Conservation (phyloP, 2,113 vertebrate species). For the Gadus chalcogrammus region DNA sequence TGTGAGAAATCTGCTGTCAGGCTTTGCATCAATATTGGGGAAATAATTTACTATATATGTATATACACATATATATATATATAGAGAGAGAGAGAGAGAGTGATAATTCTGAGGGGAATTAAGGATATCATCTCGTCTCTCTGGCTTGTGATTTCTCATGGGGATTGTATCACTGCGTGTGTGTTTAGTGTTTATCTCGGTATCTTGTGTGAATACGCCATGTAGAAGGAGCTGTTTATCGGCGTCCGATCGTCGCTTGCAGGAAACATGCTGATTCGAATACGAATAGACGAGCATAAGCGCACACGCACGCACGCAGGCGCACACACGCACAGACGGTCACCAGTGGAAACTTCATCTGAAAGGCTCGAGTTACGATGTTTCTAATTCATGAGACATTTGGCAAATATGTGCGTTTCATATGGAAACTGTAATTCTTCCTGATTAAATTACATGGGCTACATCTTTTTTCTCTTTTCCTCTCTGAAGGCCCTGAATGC, state of each 20-base stretch:
- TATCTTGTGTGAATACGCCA: slow-evolving; percentile 57
- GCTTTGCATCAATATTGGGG: no score
- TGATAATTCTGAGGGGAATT: no score
- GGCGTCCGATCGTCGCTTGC: slow-evolving; percentile 49
- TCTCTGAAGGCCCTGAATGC: slow-evolving; percentile 8
- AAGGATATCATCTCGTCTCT: no score
- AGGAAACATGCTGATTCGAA: slow-evolving; percentile 61
- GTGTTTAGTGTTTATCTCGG: slow-evolving; percentile 4
- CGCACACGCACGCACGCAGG: slow-evolving; percentile 2
- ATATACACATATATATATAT: no score
- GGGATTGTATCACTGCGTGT: no score
- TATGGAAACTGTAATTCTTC: slow-evolving; percentile 19
- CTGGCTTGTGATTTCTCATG: no score
- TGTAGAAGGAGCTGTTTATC: slow-evolving; percentile 49
- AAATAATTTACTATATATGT: no score
- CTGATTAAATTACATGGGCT: slow-evolving; percentile 34
- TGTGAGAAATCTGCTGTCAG: no score
- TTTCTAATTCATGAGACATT: slow-evolving; percentile 3
- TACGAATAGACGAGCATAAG: slow-evolving; percentile 45
- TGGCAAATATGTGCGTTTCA: slow-evolving; percentile 23
- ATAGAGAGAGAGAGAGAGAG: no score
- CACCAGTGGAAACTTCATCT: neutral
- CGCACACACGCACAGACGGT: neutral
- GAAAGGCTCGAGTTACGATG: neutral
- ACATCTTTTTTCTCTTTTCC: no score